These are phyloP conservation scores for Flexamia atlantica DNA, from an alignment of 2,888 invertebrate genomes.

Conservation along the genomic window DNA sequence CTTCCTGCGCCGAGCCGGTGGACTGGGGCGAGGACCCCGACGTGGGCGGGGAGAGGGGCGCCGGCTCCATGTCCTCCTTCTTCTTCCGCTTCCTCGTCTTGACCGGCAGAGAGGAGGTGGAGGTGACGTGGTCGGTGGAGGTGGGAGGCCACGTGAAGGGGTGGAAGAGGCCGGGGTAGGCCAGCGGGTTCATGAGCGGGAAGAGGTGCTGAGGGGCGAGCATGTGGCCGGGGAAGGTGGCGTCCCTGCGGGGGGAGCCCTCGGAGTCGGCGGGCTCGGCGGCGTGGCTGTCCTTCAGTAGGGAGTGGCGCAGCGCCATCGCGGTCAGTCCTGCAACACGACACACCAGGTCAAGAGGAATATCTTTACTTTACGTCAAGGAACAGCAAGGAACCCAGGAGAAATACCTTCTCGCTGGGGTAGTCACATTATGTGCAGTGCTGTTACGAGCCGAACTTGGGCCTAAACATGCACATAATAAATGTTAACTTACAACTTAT, in stretches of 20 bases:
- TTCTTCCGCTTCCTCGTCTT: slow-evolving; percentile 60
- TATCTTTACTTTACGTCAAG: too few relatives aligned
- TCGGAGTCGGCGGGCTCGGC: slow-evolving; percentile 61
- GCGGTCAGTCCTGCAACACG: slow-evolving; percentile 63
- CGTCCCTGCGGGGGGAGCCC: slow-evolving; percentile 35
- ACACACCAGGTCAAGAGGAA: too few relatives aligned
- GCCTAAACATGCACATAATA: too few relatives aligned
- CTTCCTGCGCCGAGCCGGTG: slow-evolving; percentile 72
- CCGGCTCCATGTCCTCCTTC: slow-evolving; percentile 70
- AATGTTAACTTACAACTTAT: too few relatives aligned
- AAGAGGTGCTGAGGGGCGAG: slow-evolving; percentile 60
- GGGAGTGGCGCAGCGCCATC: slow-evolving; percentile 60
- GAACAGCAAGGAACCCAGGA: too few relatives aligned
- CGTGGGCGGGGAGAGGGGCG: slow-evolving; percentile 78
- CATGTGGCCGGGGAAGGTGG: slow-evolving; percentile 46
- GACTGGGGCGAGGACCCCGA: slow-evolving; percentile 78
- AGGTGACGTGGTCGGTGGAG: slow-evolving; percentile 50
- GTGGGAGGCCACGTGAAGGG: slow-evolving; percentile 43
- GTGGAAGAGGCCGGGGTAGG: slow-evolving; percentile 52
- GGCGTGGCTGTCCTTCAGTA: slow-evolving; percentile 59
- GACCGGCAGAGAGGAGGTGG: slow-evolving; percentile 10
- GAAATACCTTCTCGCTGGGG: too few relatives aligned
- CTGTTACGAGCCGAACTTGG: too few relatives aligned
- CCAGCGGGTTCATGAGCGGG: slow-evolving; percentile 64
- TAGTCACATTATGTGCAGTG: too few relatives aligned